Evolutionary conservation across 2,888 invertebrate genomes (phyloP).

Genomic region (Papilio demoleus): DNA sequence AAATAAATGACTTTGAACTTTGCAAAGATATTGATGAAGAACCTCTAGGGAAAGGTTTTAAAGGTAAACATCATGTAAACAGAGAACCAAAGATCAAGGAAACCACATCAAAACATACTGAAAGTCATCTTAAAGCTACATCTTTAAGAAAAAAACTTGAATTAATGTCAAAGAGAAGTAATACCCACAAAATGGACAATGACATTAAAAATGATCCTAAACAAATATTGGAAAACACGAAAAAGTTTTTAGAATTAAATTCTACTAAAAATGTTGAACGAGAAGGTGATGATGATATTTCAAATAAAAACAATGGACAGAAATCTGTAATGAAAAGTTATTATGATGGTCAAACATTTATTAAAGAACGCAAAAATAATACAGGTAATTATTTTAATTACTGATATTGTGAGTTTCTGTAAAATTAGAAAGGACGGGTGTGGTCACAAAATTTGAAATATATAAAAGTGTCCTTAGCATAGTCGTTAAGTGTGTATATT

Average conservation of each 20-base stretch:
- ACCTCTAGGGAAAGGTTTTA: constrained; percentile 55
- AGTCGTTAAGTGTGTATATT: too few species aligned
- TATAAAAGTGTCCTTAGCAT: too few species aligned
- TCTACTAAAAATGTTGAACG: constrained; percentile 30
- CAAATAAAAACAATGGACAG: background rate
- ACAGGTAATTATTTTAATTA: constrained; percentile 35
- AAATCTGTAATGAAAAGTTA: background rate
- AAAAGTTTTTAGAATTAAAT: constrained; percentile 47
- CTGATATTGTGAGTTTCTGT: too few species aligned
- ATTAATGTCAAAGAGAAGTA: constrained; percentile 34
- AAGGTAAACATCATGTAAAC: background rate
- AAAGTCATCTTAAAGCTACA: constrained; percentile 28
- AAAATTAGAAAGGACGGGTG: too few species aligned
- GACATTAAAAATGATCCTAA: constrained; percentile 22
- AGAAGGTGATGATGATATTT: constrained; percentile 18
- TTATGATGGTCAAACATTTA: constrained; percentile 2
- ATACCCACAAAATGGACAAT: background rate
- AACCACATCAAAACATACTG: constrained; percentile 12
- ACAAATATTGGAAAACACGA: constrained; percentile 45
- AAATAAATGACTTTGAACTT: constrained; percentile 56
- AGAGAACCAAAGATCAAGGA: constrained; percentile 27
- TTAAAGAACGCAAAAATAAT: constrained; percentile 36
- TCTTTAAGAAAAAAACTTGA: constrained; percentile 40
- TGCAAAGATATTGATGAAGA: constrained; percentile 63
- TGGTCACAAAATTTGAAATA: too few species aligned